Evolutionary conservation across 1,140 invertebrate species (phyloP).

Genomic region (Polyergus mexicanus): DNA sequence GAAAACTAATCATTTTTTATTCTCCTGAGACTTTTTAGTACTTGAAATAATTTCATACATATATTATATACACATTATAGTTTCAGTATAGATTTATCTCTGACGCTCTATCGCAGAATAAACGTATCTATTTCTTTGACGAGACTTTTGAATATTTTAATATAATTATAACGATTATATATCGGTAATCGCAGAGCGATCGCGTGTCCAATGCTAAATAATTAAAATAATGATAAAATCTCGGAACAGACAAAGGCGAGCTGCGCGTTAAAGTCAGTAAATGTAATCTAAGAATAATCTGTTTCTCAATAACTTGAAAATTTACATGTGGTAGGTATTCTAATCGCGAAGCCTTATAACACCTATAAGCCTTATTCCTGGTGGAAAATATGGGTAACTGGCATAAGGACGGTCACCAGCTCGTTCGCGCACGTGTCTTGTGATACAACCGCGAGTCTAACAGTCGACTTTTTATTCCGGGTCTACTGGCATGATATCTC

Average conservation of each 20-base stretch:
- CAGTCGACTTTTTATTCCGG: conserved; percentile 41
- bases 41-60: too few relatives aligned
- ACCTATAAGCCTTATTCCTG: conserved; percentile 66
- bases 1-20: conserved; percentile 2
- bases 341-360: conserved; percentile 33
- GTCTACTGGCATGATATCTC: conserved; percentile 23
- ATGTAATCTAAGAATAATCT: conserved; percentile 51
- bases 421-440: conserved; percentile 34
- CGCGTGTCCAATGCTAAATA: conserved; percentile 5
- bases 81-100: neutral
- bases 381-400: conserved; percentile 74
- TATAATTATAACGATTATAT: neutral
- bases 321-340: conserved; percentile 52
- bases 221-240: conserved; percentile 54
- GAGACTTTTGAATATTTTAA: neutral
- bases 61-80: neutral
- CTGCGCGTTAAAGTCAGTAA: conserved; percentile 56
- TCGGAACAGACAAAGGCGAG: conserved; percentile 35
- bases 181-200: conserved; percentile 26
- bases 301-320: conserved; percentile 63
- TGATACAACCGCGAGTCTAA: conserved; percentile 26
- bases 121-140: conserved; percentile 16
- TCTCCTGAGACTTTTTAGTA: neutral
- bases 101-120: neutral
- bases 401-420: conserved; percentile 71